Evolutionary conservation across 35 echinoderm and acorn worm genomes (phyloP).

Genomic region (Patiria miniata): DNA sequence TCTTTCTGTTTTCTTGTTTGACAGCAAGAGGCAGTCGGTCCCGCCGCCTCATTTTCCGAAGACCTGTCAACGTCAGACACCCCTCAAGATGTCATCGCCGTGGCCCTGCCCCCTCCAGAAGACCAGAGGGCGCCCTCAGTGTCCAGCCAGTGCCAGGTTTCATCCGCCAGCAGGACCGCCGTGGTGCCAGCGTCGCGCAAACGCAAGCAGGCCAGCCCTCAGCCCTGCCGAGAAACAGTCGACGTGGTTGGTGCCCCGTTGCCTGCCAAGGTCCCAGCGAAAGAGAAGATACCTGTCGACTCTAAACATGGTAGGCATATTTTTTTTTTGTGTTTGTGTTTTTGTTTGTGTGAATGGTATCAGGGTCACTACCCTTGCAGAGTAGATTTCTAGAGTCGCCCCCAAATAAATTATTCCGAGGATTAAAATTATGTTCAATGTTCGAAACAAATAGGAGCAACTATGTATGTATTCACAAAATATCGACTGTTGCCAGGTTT

Average conservation of each 20-base stretch:
- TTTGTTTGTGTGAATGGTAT: no score
- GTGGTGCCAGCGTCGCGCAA: slow-evolving; percentile 28
- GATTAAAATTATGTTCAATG: no score
- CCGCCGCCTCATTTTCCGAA: slow-evolving; percentile 16
- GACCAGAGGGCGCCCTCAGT: not conserved
- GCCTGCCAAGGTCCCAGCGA: not conserved
- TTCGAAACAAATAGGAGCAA: no score
- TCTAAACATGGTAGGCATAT: slow-evolving; percentile 12
- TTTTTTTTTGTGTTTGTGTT: no score
- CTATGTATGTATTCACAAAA: no score
- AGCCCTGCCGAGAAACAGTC: slow-evolving; percentile 38
- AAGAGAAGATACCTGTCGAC: slow-evolving; percentile 15
- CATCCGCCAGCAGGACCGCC: not conserved
- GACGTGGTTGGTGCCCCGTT: not conserved
- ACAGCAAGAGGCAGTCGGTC: not conserved
- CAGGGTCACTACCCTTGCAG: no score
- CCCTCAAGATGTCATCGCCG: not conserved
- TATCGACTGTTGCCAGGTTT: no score
- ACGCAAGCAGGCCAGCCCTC: slow-evolving; percentile 62
- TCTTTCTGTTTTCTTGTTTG: not conserved
- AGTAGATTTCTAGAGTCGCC: no score
- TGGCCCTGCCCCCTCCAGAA: not conserved
- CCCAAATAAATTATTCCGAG: no score
- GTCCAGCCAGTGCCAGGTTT: slow-evolving; percentile 3
- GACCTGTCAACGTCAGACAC: not conserved